Base-by-base conservation (phyloP, 2,113 vertebrate species). In the Rattus rattus region DNA sequence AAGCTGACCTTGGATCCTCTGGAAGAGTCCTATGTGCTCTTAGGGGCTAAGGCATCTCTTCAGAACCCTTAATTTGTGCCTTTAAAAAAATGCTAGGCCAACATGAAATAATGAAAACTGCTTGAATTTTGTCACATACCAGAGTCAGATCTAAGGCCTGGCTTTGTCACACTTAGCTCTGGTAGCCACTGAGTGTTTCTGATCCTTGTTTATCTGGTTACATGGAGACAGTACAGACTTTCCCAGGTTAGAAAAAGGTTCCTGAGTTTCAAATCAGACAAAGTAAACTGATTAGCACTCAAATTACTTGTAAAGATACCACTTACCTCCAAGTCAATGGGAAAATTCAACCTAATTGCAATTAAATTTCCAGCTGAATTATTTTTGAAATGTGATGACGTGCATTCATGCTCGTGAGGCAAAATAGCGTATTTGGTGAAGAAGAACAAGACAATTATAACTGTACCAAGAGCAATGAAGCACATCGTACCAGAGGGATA, bases 311-410 rank as follows among this genome's bases (percentile, higher is more conserved):
- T 72, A 61, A 96, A 76, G 43, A 61, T 77, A 17, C 13, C 84
- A 65, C 61, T 83, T 91, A 77, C 17, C 7, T 76, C 26, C 39
- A 65, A 94, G 65, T 83, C 30, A 65, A 20, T 69, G 8, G 13
- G 17, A 30, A 91, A 72, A 47, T 88, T 79, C 24, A 94, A 75
- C 10, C 8, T 56, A 61, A 76, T 81, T 7, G 33, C 28, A 90
- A 33, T 76, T 73, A 63, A 93, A 92, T 83, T 83, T 39, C 47
- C 24, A 92, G 17, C 43, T 11, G 56, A 94, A 77, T 94, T 88
- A 54, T n/a, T 96, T 91, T 77, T 95, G 80, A 76, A 92, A 88
- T 92, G 92, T 76, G 43, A n/a, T 65, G 56, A 75, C 28, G 20
- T 92, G 75, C 61, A 92, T 83, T 69, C 67, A 79, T 30, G 39